Conservation (phyloP, 2,888 invertebrate genomes). For the Pachliopta kotzebuea region DNA sequence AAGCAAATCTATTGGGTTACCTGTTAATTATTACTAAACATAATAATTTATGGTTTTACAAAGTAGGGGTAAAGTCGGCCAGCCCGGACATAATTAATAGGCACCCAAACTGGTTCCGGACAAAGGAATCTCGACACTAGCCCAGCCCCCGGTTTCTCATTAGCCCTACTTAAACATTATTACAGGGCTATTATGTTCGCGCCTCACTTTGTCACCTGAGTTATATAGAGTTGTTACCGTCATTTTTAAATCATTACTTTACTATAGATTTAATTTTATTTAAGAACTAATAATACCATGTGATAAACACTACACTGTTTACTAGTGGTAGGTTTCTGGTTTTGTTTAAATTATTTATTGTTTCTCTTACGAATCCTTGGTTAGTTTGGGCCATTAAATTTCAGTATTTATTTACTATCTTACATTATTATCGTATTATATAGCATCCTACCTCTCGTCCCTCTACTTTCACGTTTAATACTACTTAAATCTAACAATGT, state of each 20-base stretch:
- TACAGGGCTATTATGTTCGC: conserved; percentile 65
- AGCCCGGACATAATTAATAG: conserved; percentile 33
- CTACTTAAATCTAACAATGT: too few relatives aligned
- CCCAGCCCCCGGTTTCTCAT: conserved; percentile 50
- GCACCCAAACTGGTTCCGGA: conserved; percentile 43
- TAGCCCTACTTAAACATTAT: conserved; percentile 64
- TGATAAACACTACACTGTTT: too few relatives aligned
- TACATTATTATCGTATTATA: too few relatives aligned
- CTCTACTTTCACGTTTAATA: too few relatives aligned
- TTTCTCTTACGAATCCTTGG: too few relatives aligned
- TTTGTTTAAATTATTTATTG: too few relatives aligned
- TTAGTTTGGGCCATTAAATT: too few relatives aligned
- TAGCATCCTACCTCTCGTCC: too few relatives aligned
- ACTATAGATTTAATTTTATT: too few relatives aligned
- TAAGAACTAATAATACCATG: too few relatives aligned
- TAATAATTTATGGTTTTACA: conserved; percentile 10
- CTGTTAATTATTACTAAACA: conserved; percentile 1
- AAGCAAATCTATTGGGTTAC: neutral
- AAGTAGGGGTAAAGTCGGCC: conserved; percentile 13
- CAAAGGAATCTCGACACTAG: conserved; percentile 41
- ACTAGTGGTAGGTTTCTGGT: too few relatives aligned
- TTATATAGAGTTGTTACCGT: conserved; percentile 36
- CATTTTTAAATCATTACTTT: neutral
- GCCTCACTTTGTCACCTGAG: conserved; percentile 35
- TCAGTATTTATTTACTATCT: too few relatives aligned